Percentiles rank a stretch among this genome's conserved stretches.
These are phyloP conservation scores for Adelphocoris suturalis DNA, from an alignment of 2,888 invertebrate species.

Conservation along the genomic window DNA sequence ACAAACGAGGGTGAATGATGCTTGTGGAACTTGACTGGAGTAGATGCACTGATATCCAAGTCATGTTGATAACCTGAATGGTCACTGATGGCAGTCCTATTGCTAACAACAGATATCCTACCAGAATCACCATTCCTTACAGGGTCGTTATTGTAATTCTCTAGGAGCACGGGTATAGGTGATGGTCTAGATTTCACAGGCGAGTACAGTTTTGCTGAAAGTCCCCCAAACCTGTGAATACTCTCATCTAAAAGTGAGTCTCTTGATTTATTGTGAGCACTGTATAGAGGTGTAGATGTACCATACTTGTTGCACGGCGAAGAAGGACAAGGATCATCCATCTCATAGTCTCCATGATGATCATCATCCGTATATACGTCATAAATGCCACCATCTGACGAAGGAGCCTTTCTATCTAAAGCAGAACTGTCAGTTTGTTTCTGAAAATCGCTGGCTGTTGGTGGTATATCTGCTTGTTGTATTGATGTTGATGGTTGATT, in stretches of 20 bases:
- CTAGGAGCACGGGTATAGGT: conserved; percentile 54
- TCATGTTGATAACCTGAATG: background rate
- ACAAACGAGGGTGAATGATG: conserved; percentile 20
- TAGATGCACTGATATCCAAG: conserved; percentile 69
- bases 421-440: background rate
- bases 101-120: background rate
- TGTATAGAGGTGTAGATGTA: background rate
- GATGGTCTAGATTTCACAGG: conserved; percentile 42
- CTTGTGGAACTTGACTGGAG: conserved; percentile 68
- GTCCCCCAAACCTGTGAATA: conserved; percentile 24
- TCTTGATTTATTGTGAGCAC: background rate
- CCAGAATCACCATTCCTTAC: background rate
- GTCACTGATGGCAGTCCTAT: background rate
- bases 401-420: background rate
- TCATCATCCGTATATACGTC: background rate
- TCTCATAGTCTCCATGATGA: background rate
- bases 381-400: conserved; percentile 13
- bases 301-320: conserved; percentile 5
- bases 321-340: conserved; percentile 9
- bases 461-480: background rate
- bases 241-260: conserved; percentile 27
- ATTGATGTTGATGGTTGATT: background rate
- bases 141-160: conserved; percentile 36
- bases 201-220: conserved; percentile 32
- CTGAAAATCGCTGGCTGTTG: background rate